These are phyloP conservation scores for Sesia apiformis DNA, from an alignment of 2,888 invertebrate genomes.

Conservation along the genomic window DNA sequence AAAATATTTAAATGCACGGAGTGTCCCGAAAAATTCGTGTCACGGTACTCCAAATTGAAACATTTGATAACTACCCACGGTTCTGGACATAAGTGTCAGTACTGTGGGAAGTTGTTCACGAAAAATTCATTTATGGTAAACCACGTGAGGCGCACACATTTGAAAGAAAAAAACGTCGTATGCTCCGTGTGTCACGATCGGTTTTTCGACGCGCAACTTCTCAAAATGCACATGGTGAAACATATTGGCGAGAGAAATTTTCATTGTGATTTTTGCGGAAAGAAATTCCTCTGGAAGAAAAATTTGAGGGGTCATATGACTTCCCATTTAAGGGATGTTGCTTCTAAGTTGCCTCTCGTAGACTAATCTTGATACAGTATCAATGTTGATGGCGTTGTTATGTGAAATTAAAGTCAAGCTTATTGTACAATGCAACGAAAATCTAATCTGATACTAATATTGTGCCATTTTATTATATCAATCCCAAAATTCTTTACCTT, in stretches of 20 bases:
- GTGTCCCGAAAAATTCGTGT: conserved; percentile 44
- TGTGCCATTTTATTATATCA: too few species aligned
- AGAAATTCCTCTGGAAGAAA: conserved; percentile 72
- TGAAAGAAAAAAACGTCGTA: conserved; percentile 50
- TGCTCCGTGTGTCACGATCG: conserved; percentile 41
- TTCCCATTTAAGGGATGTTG: conserved; percentile 32
- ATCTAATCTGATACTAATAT: too few species aligned
- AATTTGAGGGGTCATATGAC: conserved; percentile 71
- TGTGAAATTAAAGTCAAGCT: neutral
- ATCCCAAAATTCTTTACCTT: too few species aligned
- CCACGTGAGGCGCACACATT: conserved; percentile 43
- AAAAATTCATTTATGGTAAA: conserved; percentile 46
- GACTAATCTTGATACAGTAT: neutral
- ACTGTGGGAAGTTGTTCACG: conserved; percentile 41
- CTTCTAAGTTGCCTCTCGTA: conserved; percentile 1
- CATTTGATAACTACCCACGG: conserved; percentile 44
- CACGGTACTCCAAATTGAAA: conserved; percentile 38
- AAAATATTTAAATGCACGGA: conserved; percentile 34
- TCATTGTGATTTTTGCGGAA: conserved; percentile 73
- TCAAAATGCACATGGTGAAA: conserved; percentile 59
- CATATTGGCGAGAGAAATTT: conserved; percentile 67
- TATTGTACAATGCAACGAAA: too few species aligned
- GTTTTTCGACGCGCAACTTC: conserved; percentile 40
- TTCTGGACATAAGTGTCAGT: conserved; percentile 41
- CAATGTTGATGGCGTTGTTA: neutral